Percentiles rank a stretch among this genome's conserved stretches.
Evolutionary conservation across 1,140 invertebrate species (phyloP).

Genomic region (Papilio aristodemus): DNA sequence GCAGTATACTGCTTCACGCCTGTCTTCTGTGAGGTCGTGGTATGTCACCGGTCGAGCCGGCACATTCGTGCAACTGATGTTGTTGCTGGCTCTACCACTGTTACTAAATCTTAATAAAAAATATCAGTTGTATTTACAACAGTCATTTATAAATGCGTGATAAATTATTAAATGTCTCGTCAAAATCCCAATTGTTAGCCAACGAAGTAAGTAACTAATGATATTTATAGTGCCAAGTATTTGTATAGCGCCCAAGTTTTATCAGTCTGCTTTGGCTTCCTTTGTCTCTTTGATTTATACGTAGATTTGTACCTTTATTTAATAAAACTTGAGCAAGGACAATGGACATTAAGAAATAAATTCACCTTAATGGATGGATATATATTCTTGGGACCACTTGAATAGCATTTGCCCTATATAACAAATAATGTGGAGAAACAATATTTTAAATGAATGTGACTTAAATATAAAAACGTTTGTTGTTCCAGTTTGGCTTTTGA

Average conservation of each 20-base stretch:
- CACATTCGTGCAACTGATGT: too few species aligned
- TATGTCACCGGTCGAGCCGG: too few species aligned
- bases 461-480: neutral
- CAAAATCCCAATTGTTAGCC: constrained; percentile 16
- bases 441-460: neutral
- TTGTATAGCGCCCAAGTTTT: constrained; percentile 22
- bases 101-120: too few species aligned
- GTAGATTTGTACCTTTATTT: constrained; percentile 33
- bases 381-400: constrained; percentile 19
- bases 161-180: constrained; percentile 9
- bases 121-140: neutral
- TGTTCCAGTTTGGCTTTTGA: too few species aligned
- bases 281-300: constrained; percentile 32
- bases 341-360: constrained; percentile 28
- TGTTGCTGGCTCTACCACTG: too few species aligned
- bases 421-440: neutral
- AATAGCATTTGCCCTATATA: constrained; percentile 2
- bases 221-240: constrained; percentile 25
- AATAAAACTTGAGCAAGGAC: constrained; percentile 29
- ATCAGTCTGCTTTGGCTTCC: constrained; percentile 4
- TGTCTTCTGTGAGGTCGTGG: too few species aligned
- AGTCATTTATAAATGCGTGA: neutral
- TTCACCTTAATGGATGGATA: constrained; percentile 24
- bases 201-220: neutral
- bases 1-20: too few species aligned